Base-by-base conservation (phyloP, 2,113 vertebrate genomes). In the Cochlearius cochlearius region DNA sequence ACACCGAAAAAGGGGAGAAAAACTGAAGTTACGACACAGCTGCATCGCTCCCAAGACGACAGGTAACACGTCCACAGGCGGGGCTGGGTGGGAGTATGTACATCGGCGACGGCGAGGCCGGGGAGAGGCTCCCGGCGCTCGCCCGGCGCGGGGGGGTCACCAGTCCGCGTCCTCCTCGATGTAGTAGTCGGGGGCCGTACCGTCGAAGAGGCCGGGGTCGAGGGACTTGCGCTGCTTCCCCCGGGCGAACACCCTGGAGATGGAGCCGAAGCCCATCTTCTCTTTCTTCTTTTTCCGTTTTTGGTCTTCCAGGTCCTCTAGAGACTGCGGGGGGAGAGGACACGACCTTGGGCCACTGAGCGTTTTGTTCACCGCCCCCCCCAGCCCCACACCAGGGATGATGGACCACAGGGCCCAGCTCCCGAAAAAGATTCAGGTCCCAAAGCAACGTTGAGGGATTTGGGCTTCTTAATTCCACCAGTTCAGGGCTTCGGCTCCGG, bases 91-190 rank as follows among this genome's bases (percentile, higher is more conserved):
- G 95, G 94, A 92, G 92, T 98, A 99, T 99, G 98, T 98, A 98
- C 99, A 99, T 49, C 43, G 59, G 90, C 96, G 98, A 98, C 94
- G 96, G 98, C 75, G 97, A 85, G 90, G 94, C 88, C 86, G 89
- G 90, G 41, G 63, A 78, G 53, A 74, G 29, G 66, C 78, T 58
- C 85, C 43, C 27, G 34, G n/a, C n/a, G 43, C 38, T 39, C 60
- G 8, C 87, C 45, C 27, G 4, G 86, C 39, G 25, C 78, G 22
- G 49, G 87, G 80, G 90, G 87, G 98, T 99, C 99, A 99, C 99
- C 99, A 99, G 99, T 99, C 99, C 94, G 99, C 99, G 22, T 99
- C 99, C 97, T 99, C 99, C 98, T 99, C 99, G 98, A 99, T 99
- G 98, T 99, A 99, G 98, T 99, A 99, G 98, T 99, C 99, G 56